A percentile compares a stretch with the other conserved stretches of the same genome.
phyloP scores from a whole-genome alignment of 2,797 vertebrate species.

The Myioborus melanocephalus region DNA sequence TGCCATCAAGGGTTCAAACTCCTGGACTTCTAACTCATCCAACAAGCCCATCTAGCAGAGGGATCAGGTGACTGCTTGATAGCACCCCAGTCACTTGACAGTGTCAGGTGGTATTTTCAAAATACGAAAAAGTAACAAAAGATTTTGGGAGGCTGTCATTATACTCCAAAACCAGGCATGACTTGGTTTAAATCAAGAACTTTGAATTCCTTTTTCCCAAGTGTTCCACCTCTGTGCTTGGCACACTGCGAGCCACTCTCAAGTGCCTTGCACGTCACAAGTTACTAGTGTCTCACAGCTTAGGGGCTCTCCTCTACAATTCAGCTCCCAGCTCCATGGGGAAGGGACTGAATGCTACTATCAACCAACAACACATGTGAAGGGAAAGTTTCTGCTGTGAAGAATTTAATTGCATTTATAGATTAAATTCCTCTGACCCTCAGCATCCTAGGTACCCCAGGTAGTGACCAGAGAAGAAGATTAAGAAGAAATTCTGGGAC shows the following conservation, averaged over 20 bases:
- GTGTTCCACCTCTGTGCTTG: neutral
- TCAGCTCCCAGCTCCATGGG: neutral
- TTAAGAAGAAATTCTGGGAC: neutral
- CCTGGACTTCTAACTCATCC: neutral
- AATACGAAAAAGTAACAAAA: neutral
- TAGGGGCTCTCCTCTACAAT: neutral
- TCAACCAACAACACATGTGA: fast-evolving
- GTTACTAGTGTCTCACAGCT: neutral
- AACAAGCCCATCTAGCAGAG: neutral
- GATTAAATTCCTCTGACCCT: neutral
- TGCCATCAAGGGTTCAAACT: conserved; percentile 21
- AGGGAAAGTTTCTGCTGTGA: neutral
- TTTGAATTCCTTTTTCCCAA: neutral
- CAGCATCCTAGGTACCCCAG: neutral
- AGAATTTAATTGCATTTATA: neutral
- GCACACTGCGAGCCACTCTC: neutral
- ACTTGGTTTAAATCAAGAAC: neutral
- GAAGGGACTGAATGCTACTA: neutral
- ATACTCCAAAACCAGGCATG: neutral
- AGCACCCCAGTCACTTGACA: neutral
- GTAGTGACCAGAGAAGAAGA: neutral
- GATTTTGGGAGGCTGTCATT: neutral
- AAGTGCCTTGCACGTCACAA: neutral
- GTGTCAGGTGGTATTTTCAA: neutral
- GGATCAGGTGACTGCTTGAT: neutral